Percentiles rank a stretch among this genome's conserved stretches.
These are phyloP conservation scores for Trachymyrmex septentrionalis DNA, from an alignment of 1,140 invertebrate species.

Conservation along the genomic window DNA sequence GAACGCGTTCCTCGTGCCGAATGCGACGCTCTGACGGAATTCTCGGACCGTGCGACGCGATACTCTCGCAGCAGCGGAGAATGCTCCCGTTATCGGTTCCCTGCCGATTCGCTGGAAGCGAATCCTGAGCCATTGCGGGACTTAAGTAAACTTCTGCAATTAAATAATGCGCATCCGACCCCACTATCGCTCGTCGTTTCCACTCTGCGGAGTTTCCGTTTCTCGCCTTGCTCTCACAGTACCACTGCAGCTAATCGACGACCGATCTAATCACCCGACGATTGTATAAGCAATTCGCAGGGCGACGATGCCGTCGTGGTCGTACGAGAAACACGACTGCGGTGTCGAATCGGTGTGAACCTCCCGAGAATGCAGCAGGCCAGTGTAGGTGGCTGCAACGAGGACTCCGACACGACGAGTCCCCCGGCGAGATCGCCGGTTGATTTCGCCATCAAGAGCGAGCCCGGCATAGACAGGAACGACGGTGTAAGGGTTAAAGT, in stretches of 20 bases:
- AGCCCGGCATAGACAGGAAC: slow-evolving; percentile 58
- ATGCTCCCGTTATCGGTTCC: background rate
- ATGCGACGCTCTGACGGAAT: slow-evolving; percentile 37
- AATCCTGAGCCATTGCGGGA: background rate
- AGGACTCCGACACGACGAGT: slow-evolving; percentile 41
- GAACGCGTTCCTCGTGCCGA: slow-evolving; percentile 1
- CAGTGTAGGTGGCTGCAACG: slow-evolving; percentile 74
- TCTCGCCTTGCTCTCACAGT: background rate
- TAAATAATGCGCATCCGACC: slow-evolving; percentile 41
- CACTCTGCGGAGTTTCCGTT: background rate
- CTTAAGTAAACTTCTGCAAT: background rate
- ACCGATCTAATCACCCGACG: background rate
- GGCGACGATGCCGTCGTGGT: slow-evolving; percentile 30
- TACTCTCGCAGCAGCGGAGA: background rate
- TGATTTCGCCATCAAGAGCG: slow-evolving; percentile 52
- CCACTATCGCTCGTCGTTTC: background rate
- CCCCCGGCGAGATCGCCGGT: slow-evolving; percentile 46
- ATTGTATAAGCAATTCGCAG: background rate
- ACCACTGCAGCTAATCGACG: background rate
- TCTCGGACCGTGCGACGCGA: background rate
- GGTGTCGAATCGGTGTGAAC: slow-evolving; percentile 47
- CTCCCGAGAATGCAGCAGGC: slow-evolving; percentile 78
- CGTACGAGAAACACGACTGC: slow-evolving; percentile 28
- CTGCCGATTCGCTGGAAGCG: background rate
- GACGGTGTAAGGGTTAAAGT: slow-evolving; percentile 66